Conservation (phyloP, 2,888 invertebrate species). For the Agrilus biguttatus region DNA sequence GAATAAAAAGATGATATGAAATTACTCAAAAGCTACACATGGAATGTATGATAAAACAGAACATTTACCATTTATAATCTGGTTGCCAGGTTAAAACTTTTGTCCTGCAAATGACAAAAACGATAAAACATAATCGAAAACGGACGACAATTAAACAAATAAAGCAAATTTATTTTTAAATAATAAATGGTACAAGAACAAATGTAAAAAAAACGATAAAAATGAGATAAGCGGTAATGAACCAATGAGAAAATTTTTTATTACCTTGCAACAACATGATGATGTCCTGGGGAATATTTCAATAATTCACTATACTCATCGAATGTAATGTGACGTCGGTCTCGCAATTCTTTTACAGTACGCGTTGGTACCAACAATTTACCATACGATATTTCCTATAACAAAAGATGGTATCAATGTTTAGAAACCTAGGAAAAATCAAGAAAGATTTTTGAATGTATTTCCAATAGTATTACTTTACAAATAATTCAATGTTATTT, state of each 20-base stretch:
- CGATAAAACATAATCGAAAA: slow-evolving; percentile 9
- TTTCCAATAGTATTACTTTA: too few species aligned
- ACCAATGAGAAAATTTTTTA: slow-evolving; percentile 1
- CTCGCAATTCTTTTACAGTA: slow-evolving; percentile 31
- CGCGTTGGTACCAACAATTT: slow-evolving; percentile 67
- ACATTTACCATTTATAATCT: slow-evolving; percentile 69
- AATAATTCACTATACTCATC: slow-evolving; percentile 16
- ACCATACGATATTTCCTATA: slow-evolving; percentile 76
- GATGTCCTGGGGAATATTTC: slow-evolving; percentile 3
- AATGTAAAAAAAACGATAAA: background rate
- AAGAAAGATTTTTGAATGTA: too few species aligned
- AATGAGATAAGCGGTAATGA: slow-evolving; percentile 1
- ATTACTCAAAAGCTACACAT: background rate
- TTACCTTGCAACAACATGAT: slow-evolving; percentile 44
- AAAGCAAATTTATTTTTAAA: background rate
- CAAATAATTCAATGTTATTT: too few species aligned
- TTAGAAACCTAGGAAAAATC: background rate
- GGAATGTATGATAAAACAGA: background rate
- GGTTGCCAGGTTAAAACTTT: slow-evolving; percentile 74
- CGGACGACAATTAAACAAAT: too few species aligned
- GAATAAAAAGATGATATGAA: background rate
- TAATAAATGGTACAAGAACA: background rate
- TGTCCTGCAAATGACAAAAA: slow-evolving; percentile 63
- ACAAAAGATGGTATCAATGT: slow-evolving; percentile 2
- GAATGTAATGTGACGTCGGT: slow-evolving; percentile 27